Conservation (phyloP, 2,888 invertebrate genomes). For the Agrochola circellaris region DNA sequence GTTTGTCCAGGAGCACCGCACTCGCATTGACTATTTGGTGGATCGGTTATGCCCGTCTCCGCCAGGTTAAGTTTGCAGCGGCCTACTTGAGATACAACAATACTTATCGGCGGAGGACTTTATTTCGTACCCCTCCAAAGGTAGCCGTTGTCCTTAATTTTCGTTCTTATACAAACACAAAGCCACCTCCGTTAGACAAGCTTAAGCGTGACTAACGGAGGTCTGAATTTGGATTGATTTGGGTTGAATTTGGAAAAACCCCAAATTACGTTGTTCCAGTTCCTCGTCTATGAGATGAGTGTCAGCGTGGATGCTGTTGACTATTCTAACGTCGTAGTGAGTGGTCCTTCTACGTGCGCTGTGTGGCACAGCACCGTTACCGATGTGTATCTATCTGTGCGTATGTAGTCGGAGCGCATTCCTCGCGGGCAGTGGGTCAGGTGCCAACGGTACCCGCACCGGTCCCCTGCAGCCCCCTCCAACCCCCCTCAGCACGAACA, state of each 20-base stretch:
- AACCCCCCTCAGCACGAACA: slow-evolving; percentile 8
- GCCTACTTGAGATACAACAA: no score
- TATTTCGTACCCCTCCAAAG: not conserved
- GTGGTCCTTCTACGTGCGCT: slow-evolving; percentile 22
- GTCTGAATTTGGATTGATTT: no score
- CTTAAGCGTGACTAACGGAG: no score
- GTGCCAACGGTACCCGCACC: slow-evolving; percentile 81
- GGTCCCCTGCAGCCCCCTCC: slow-evolving; percentile 63
- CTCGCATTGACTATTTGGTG: no score
- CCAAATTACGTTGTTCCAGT: not conserved
- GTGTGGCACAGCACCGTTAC: slow-evolving; percentile 53
- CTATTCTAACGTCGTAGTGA: no score
- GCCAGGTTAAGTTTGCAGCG: no score
- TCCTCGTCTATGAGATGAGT: no score
- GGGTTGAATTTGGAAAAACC: not conserved
- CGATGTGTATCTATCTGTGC: slow-evolving; percentile 44
- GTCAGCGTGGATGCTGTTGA: not conserved
- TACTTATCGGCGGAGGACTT: not conserved
- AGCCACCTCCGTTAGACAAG: not conserved
- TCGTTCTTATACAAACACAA: not conserved
- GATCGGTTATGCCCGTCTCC: no score
- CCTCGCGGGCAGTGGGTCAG: slow-evolving; percentile 76
- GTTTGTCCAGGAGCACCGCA: no score
- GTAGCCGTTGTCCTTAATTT: not conserved
- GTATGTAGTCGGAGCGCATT: slow-evolving; percentile 66